Evolutionary conservation across 1,140 invertebrate genomes (phyloP).

Genomic region (Charaxes varanes): DNA sequence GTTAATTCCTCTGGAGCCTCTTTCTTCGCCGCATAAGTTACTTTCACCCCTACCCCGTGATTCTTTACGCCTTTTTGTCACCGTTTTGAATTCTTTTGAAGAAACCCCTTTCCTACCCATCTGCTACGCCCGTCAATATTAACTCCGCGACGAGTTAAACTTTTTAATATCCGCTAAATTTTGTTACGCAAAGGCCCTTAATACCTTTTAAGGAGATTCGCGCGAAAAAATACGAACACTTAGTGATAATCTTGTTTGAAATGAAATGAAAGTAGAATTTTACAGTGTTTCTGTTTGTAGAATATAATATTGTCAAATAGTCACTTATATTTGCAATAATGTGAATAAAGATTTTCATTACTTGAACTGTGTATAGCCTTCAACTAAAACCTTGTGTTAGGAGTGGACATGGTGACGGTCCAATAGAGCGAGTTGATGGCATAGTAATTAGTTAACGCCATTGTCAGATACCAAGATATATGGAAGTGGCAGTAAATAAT

Average conservation of each 20-base stretch:
- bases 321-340: no score
- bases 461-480: no score
- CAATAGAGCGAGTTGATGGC: no score
- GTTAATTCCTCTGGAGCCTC: conserved; percentile 67
- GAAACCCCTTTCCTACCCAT: conserved; percentile 68
- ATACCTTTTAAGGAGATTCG: conserved; percentile 52
- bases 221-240: conserved; percentile 31
- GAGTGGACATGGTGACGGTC: no score
- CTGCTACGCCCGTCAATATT: conserved; percentile 75
- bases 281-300: background rate
- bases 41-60: conserved; percentile 61
- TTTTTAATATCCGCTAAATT: conserved; percentile 75
- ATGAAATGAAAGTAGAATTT: background rate
- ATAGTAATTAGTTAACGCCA: no score
- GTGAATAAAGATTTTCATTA: no score
- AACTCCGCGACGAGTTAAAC: conserved; percentile 70
- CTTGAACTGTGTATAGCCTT: no score
- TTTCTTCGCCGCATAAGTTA: conserved; percentile 73
- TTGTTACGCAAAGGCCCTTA: conserved; percentile 58
- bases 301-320: no score
- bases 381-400: no score
- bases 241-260: conserved; percentile 28
- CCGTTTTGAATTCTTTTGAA: conserved; percentile 70
- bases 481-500: no score
- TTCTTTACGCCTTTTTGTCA: conserved; percentile 73